phyloP scores from a whole-genome alignment of 2,888 invertebrate species.

The Halocaridina rubra region DNA sequence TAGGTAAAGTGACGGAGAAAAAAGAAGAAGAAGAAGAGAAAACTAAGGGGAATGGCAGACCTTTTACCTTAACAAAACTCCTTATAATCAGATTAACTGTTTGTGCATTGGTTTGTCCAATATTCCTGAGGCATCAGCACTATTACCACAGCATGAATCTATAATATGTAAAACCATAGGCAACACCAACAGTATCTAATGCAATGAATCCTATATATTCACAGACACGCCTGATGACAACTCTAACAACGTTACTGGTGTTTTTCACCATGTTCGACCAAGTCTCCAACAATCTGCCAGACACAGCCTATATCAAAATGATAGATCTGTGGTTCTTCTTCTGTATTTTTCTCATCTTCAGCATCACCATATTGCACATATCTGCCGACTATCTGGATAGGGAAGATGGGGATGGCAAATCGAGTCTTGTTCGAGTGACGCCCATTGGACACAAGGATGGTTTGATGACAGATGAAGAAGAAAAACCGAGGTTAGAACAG shows the following conservation, averaged over 20 bases:
- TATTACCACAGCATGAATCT: no score
- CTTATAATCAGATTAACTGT: no score
- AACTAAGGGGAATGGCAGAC: no score
- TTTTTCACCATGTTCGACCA: slow-evolving; percentile 38
- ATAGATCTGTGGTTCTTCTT: slow-evolving; percentile 38
- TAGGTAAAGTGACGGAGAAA: no score
- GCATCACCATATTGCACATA: slow-evolving; percentile 26
- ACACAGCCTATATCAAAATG: slow-evolving; percentile 42
- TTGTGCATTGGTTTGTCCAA: no score
- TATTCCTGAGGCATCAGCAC: no score
- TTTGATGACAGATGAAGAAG: not conserved
- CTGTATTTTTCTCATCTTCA: slow-evolving; percentile 29
- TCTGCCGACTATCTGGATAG: not conserved
- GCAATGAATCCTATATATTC: no score
- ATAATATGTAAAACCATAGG: no score
- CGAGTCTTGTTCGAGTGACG: not conserved
- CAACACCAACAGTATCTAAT: no score
- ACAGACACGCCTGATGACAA: slow-evolving; percentile 12
- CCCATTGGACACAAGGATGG: not conserved
- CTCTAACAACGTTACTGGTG: slow-evolving; percentile 25
- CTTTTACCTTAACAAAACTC: no score
- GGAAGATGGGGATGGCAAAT: not conserved
- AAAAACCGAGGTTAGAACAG: no score
- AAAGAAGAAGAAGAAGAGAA: no score
- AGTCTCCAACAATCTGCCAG: slow-evolving; percentile 21